These are phyloP conservation scores for Perithous albicinctus DNA, from an alignment of 2,888 invertebrate species.

Conservation along the genomic window DNA sequence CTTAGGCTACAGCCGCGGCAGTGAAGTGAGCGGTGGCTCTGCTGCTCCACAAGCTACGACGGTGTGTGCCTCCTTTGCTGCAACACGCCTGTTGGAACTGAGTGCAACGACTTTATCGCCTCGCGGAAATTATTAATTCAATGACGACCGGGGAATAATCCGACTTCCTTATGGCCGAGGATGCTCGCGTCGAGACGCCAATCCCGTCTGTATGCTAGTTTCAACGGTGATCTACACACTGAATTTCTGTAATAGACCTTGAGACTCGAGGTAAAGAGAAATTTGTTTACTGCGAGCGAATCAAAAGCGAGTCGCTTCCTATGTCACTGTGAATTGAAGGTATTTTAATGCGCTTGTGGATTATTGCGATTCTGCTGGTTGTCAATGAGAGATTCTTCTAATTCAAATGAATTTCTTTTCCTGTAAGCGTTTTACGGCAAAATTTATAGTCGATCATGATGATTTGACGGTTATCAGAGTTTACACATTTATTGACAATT, in stretches of 20 bases:
- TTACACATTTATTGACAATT: too few species aligned
- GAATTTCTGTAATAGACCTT: conserved; percentile 1
- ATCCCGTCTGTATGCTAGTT: conserved; percentile 47
- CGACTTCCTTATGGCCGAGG: conserved; percentile 70
- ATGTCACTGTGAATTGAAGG: background rate
- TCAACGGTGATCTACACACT: conserved; percentile 38
- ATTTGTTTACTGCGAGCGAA: background rate
- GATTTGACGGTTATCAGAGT: too few species aligned
- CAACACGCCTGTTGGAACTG: conserved; percentile 24
- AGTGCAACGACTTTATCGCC: conserved; percentile 70
- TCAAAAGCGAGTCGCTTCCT: background rate
- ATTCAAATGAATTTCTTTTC: background rate
- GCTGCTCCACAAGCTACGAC: conserved; percentile 6
- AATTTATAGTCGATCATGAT: too few species aligned
- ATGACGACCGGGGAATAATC: conserved; percentile 72
- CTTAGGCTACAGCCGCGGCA: conserved; percentile 55
- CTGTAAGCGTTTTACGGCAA: too few species aligned
- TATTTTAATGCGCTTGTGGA: background rate
- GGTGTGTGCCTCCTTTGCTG: conserved; percentile 10
- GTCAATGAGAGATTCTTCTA: too few species aligned
- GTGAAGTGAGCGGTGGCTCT: background rate
- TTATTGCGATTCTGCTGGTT: background rate
- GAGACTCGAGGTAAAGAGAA: background rate
- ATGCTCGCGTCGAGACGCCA: conserved; percentile 44
- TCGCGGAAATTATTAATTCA: conserved; percentile 79